A percentile compares a stretch with the other conserved stretches of the same genome.
phyloP scores from a whole-genome alignment of 1,140 invertebrate species.

The Procambarus clarkii region DNA sequence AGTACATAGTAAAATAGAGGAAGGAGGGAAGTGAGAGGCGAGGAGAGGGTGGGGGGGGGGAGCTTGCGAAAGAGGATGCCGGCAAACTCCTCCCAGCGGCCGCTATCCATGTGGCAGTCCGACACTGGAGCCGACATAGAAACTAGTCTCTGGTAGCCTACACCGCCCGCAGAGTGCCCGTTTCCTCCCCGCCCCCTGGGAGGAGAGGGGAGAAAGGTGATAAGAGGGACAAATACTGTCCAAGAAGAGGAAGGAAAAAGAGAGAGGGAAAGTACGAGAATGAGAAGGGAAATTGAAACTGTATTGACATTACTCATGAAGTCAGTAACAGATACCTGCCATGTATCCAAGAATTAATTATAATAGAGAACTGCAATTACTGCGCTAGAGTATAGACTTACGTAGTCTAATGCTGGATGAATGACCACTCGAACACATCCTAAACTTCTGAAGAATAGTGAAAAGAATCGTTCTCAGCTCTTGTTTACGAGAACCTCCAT shows the following conservation, averaged over 20 bases:
- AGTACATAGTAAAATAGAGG: background rate
- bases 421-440: no score
- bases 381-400: no score
- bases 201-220: background rate
- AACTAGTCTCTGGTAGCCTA: background rate
- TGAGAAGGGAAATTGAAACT: background rate
- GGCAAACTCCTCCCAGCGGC: background rate
- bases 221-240: background rate
- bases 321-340: no score
- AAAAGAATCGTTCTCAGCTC: no score
- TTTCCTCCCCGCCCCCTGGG: background rate
- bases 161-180: constrained; percentile 18
- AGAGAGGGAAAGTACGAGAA: background rate
- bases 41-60: background rate
- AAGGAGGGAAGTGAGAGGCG: background rate
- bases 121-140: background rate
- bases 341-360: no score
- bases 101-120: no score
- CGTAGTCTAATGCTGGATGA: background rate
- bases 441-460: no score
- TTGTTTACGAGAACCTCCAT: no score
- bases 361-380: no score
- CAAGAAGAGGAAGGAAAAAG: background rate
- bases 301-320: no score
- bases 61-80: background rate